Evolutionary conservation across 2,888 invertebrate species (phyloP).

Genomic region (Caenorhabditis sp.): DNA sequence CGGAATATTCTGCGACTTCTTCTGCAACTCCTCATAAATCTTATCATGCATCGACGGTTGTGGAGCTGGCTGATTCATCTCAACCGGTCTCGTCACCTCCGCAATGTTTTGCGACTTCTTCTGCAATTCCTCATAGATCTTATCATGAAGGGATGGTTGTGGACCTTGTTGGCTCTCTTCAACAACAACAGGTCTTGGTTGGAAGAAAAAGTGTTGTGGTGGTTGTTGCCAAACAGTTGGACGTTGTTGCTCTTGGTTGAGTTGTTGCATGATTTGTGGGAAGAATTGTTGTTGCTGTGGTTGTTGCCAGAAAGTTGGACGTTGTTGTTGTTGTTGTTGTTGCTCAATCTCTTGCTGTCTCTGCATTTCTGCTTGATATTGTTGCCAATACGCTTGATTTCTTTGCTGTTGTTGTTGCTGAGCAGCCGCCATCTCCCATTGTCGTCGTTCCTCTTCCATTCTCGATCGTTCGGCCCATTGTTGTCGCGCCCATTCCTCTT

Average conservation of each 20-base stretch:
- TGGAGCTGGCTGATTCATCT: constrained; percentile 25
- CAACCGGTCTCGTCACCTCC: not conserved
- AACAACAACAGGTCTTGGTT: constrained; percentile 6
- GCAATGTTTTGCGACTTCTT: constrained; percentile 6
- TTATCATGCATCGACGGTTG: constrained; percentile 47
- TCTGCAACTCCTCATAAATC: constrained; percentile 51
- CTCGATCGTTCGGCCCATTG: constrained; percentile 32
- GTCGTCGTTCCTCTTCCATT: constrained; percentile 34
- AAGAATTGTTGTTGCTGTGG: constrained; percentile 17
- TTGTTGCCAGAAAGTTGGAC: no score
- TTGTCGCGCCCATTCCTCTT: constrained; percentile 35
- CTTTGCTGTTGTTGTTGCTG: constrained; percentile 25
- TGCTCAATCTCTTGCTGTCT: constrained; percentile 23
- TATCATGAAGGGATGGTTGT: constrained; percentile 26
- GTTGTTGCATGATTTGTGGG: constrained; percentile 18
- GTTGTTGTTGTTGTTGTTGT: constrained; percentile 18
- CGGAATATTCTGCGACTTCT: constrained; percentile 47
- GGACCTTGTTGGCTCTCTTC: constrained; percentile 12
- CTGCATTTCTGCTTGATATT: constrained; percentile 30
- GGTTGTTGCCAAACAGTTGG: constrained; percentile 43
- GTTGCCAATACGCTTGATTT: constrained; percentile 33
- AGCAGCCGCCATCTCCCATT: constrained; percentile 15
- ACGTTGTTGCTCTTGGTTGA: constrained; percentile 20
- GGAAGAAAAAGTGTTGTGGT: constrained; percentile 39
- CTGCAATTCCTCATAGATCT: constrained; percentile 29